Evolutionary conservation across 2,113 vertebrate genomes (phyloP), one percentile per base, ranked within the genome.

Genomic region (Gymnarchus niloticus): DNA sequence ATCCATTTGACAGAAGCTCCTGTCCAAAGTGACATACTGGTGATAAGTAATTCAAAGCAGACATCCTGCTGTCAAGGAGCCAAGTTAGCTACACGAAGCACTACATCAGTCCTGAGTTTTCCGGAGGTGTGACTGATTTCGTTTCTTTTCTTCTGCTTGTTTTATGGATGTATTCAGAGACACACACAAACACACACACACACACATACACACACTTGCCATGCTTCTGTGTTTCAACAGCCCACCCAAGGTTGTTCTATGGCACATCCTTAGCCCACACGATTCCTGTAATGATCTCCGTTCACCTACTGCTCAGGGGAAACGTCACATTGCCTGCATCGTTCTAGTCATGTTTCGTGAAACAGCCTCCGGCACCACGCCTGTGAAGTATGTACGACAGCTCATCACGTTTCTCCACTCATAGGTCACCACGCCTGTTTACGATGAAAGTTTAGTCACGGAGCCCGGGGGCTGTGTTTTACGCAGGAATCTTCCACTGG

Each of bases 41-140:
- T n/a, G n/a, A n/a, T n/a, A n/a, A n/a, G n/a, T n/a, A n/a, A n/a
- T n/a, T n/a, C n/a, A n/a, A n/a, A n/a, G n/a, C n/a, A n/a, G n/a
- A n/a, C n/a, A n/a, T n/a, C n/a, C n/a, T n/a, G n/a, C n/a, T n/a
- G n/a, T 91, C 1, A 89, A 93, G 95, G 95, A 96, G 95, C 95
- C 95, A 88, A 93, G 91, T 93, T 91, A 90, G 94, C 93, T 92
- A 91, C 89, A 88, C 90, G 92, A 94, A 92, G 93, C 91, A 94
- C 94, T 95, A 65, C 25, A 65, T 33, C n/a, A 65, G 33, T 65
- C 59, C 59, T 33, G 59, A 65, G 10, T 33, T 65, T 33, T 65
- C 23, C 25, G 59, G 25, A 95, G 95, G 95, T 96, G 95, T 91
- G 95, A 94, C 90, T 92, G 93, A n/a, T n/a, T n/a, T n/a, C 8